Conservation (phyloP, 2,888 invertebrate species). For the Ichneumoninae sp. region DNA sequence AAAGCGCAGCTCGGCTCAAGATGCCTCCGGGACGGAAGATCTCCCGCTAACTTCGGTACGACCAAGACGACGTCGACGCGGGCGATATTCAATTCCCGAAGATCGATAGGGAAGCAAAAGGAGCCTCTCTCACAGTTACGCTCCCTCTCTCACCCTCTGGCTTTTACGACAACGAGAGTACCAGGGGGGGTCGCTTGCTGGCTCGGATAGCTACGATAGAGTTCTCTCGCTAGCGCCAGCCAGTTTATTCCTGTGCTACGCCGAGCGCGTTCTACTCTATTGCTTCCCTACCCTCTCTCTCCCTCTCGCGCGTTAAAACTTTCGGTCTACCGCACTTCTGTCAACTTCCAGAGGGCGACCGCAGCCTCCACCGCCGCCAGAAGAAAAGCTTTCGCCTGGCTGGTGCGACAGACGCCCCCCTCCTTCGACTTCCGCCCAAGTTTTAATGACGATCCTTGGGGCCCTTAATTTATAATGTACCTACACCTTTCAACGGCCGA, state of each 20-base stretch:
- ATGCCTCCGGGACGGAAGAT: slow-evolving; percentile 39
- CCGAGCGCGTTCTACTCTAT: slow-evolving; percentile 35
- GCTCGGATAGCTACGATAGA: slow-evolving; percentile 36
- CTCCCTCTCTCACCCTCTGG: neutral
- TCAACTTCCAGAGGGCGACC: slow-evolving; percentile 30
- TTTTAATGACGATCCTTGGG: slow-evolving; percentile 61
- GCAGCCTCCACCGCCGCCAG: slow-evolving; percentile 34
- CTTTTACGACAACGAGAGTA: slow-evolving; percentile 41
- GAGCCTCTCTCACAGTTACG: neutral
- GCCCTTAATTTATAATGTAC: slow-evolving; percentile 60
- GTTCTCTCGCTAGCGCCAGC: slow-evolving; percentile 30
- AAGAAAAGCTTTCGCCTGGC: slow-evolving; percentile 50
- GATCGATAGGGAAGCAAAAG: slow-evolving; percentile 34
- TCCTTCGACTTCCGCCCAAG: slow-evolving; percentile 44
- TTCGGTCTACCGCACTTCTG: slow-evolving; percentile 41
- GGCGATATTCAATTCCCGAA: slow-evolving; percentile 55
- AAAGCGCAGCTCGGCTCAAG: slow-evolving; percentile 38
- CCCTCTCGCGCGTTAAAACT: slow-evolving; percentile 43
- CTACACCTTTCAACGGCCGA: slow-evolving; percentile 42
- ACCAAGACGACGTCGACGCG: slow-evolving; percentile 32
- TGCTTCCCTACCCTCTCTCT: slow-evolving; percentile 27
- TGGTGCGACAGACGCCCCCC: neutral
- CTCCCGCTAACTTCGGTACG: slow-evolving; percentile 39
- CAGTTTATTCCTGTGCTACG: slow-evolving; percentile 53
- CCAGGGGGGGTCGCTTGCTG: slow-evolving; percentile 27